Evolutionary conservation across 2,113 vertebrate species (phyloP).

Genomic region (Ptychochromis oligacanthus): DNA sequence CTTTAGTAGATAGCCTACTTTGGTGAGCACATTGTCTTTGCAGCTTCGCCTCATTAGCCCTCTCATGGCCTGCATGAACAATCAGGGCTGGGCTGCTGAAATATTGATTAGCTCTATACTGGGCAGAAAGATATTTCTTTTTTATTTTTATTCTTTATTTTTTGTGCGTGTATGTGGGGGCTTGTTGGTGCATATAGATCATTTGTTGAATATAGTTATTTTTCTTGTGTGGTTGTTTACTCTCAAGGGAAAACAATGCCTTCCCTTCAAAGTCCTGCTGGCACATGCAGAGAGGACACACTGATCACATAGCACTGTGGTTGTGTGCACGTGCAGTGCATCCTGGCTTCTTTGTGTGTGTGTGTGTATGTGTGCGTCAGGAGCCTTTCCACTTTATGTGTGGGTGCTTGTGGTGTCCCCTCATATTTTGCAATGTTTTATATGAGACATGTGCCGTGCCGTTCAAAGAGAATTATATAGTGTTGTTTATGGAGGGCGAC

Average conservation of each 20-base stretch:
- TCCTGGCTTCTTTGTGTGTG: conserved; percentile 5
- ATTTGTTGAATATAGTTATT: conserved; percentile 57
- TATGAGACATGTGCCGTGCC: conserved; percentile 33
- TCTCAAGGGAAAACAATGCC: conserved; percentile 53
- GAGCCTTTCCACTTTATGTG: neutral
- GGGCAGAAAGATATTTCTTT: conserved; percentile 19
- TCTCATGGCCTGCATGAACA: conserved; percentile 66
- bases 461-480: conserved; percentile 76
- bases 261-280: conserved; percentile 63
- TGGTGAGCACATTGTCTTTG: conserved; percentile 62
- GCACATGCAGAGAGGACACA: conserved; percentile 50
- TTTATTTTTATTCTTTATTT: neutral
- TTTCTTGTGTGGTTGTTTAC: conserved; percentile 53
- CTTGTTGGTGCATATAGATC: conserved; percentile 44
- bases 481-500: conserved; percentile 66
- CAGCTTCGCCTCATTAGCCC: conserved; percentile 66
- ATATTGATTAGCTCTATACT: conserved; percentile 72
- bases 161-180: neutral
- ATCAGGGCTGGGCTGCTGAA: conserved; percentile 65
- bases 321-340: neutral
- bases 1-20: conserved; percentile 54
- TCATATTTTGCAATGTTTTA: conserved; percentile 58
- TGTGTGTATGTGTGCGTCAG: neutral
- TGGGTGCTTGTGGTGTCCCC: conserved; percentile 31
- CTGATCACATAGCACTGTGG: conserved; percentile 40